Evolutionary conservation across 2,797 vertebrate species (phyloP).

Genomic region (Alcedo atthis): DNA sequence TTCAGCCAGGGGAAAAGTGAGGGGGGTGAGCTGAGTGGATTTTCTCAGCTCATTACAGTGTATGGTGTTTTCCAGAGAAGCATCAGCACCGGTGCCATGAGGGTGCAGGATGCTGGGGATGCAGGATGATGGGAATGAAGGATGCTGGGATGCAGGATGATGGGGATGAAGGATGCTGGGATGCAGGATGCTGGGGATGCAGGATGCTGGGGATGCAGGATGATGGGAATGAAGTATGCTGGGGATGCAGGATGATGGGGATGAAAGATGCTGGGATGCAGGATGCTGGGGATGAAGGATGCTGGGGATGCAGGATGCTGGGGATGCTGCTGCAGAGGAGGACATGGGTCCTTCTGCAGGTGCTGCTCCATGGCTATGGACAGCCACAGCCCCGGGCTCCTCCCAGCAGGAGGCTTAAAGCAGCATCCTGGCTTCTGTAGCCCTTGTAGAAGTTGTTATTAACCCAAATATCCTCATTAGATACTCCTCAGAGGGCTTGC

Average conservation of each 20-base stretch:
- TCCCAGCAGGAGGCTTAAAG: neutral
- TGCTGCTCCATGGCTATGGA: neutral
- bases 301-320: neutral
- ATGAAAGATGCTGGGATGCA: too few relatives aligned
- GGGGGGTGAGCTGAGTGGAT: neutral
- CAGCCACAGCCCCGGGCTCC: neutral
- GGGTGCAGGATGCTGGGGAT: neutral
- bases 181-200: neutral
- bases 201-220: too few relatives aligned
- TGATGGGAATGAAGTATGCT: too few relatives aligned
- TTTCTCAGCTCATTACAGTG: neutral
- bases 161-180: too few relatives aligned
- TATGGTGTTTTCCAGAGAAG: neutral
- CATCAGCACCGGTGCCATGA: too few relatives aligned
- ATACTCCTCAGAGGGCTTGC: neutral
- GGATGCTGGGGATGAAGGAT: accelerated
- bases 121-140: too few relatives aligned
- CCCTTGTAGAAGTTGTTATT: neutral
- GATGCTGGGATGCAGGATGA: too few relatives aligned
- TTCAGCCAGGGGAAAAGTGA: neutral
- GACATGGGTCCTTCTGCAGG: neutral
- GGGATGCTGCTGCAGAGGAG: neutral
- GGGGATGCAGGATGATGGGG: neutral
- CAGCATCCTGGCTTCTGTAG: neutral
- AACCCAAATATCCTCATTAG: neutral